Conservation (phyloP, 1,140 invertebrate genomes). For the Apis dorsata region DNA sequence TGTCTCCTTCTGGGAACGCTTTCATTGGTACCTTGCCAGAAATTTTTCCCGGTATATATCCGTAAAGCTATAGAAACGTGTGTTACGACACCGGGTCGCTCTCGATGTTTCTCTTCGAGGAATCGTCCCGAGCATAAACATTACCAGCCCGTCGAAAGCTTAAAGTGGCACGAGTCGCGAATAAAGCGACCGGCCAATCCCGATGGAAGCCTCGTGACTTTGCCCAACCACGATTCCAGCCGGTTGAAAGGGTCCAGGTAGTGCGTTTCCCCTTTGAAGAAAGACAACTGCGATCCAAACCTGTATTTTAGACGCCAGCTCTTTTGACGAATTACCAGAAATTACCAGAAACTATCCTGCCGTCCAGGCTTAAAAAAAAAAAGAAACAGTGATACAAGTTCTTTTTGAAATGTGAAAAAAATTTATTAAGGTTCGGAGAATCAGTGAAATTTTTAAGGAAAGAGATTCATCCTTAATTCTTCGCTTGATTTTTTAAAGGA, state of each 20-base stretch:
- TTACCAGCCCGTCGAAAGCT: slow-evolving; percentile 37
- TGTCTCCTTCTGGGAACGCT: slow-evolving; percentile 56
- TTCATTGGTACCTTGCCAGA: slow-evolving; percentile 59
- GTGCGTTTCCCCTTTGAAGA: neutral
- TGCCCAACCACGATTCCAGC: neutral
- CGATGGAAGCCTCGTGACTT: slow-evolving; percentile 1
- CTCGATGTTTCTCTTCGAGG: slow-evolving; percentile 62
- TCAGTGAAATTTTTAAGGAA: no score
- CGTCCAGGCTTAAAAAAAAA: no score
- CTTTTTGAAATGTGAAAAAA: neutral
- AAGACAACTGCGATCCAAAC: slow-evolving; percentile 33
- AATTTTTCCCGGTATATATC: slow-evolving; percentile 59
- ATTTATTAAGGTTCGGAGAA: no score
- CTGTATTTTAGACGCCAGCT: slow-evolving; percentile 14
- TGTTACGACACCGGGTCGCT: slow-evolving; percentile 54
- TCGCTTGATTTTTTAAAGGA: no score
- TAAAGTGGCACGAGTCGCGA: slow-evolving; percentile 52
- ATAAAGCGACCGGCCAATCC: slow-evolving; percentile 39
- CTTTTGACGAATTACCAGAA: slow-evolving; percentile 29
- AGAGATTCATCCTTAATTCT: no score
- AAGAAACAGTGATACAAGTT: neutral
- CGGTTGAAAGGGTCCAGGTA: slow-evolving; percentile 27
- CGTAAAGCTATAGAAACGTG: slow-evolving; percentile 52
- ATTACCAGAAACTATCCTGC: slow-evolving; percentile 13
- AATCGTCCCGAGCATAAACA: slow-evolving; percentile 56